These are phyloP conservation scores for Limosa lapponica DNA, from an alignment of 2,797 vertebrate species.

Conservation along the genomic window DNA sequence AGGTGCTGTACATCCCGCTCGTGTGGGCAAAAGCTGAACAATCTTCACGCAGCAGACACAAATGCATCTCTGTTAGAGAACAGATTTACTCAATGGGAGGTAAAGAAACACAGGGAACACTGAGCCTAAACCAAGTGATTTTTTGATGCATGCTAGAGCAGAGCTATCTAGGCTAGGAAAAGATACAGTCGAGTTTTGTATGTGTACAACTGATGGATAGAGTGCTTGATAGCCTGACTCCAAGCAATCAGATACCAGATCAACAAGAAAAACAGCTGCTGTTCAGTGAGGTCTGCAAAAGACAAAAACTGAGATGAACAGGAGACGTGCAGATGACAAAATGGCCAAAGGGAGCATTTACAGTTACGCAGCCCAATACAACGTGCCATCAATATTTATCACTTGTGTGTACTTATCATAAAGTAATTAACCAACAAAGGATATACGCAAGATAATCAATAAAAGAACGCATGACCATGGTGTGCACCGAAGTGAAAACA, in stretches of 20 bases:
- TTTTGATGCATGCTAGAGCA: background rate
- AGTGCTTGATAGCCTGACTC: background rate
- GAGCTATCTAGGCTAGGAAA: background rate
- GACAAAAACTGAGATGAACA: background rate
- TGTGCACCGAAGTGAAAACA: accelerated
- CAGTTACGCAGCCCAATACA: background rate
- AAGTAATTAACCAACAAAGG: slow-evolving; percentile 3
- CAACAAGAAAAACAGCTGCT: background rate
- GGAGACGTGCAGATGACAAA: background rate
- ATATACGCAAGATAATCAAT: background rate
- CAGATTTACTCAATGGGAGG: background rate
- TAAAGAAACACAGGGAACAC: background rate
- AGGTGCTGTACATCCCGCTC: background rate
- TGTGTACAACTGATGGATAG: background rate
- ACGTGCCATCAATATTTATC: background rate
- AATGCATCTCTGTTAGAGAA: background rate
- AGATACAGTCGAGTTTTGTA: background rate
- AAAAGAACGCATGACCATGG: background rate
- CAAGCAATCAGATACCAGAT: background rate
- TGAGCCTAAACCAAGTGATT: background rate
- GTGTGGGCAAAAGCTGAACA: accelerated
- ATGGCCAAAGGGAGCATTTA: background rate
- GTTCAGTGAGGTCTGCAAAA: background rate
- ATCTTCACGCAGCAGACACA: background rate
- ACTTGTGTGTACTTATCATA: background rate